A percentile compares a stretch with the other conserved stretches of the same genome.
Conservation (phyloP, 2,797 vertebrate genomes). For the Sebastes matsubarae region DNA sequence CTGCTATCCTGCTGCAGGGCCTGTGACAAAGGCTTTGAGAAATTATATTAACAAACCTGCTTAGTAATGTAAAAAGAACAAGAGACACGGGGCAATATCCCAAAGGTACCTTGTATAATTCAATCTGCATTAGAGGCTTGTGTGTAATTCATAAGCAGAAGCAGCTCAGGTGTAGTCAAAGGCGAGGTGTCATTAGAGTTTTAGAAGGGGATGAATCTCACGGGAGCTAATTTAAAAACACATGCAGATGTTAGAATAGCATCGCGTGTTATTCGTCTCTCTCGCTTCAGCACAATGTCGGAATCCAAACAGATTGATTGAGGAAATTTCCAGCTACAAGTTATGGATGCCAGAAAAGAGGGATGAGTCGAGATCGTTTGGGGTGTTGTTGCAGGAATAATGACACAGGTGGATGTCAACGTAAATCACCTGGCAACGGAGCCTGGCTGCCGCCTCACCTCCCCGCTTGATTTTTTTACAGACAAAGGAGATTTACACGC, state of each 20-base stretch:
- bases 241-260: constrained; percentile 52
- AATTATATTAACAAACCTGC: constrained; percentile 72
- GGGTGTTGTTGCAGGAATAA: constrained; percentile 55
- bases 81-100: constrained; percentile 56
- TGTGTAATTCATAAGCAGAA: constrained; percentile 50
- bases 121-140: constrained; percentile 45
- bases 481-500: constrained; percentile 30
- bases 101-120: constrained; percentile 57
- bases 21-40: constrained; percentile 40
- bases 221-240: constrained; percentile 68
- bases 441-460: neutral
- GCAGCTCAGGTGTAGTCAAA: constrained; percentile 51
- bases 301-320: constrained; percentile 59
- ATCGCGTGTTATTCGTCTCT: constrained; percentile 40
- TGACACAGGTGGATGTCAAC: constrained; percentile 44
- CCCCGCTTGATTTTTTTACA: constrained; percentile 34
- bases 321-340: constrained; percentile 52
- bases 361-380: constrained; percentile 54
- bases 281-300: constrained; percentile 33
- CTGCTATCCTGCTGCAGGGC: constrained; percentile 32
- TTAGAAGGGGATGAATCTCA: constrained; percentile 53
- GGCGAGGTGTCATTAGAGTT: constrained; percentile 43
- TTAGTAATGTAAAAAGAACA: constrained; percentile 62
- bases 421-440: constrained; percentile 50
- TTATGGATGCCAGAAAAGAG: constrained; percentile 40